phyloP scores from a whole-genome alignment of 2,113 vertebrate species.

The Dicerorhinus sumatrensis region DNA sequence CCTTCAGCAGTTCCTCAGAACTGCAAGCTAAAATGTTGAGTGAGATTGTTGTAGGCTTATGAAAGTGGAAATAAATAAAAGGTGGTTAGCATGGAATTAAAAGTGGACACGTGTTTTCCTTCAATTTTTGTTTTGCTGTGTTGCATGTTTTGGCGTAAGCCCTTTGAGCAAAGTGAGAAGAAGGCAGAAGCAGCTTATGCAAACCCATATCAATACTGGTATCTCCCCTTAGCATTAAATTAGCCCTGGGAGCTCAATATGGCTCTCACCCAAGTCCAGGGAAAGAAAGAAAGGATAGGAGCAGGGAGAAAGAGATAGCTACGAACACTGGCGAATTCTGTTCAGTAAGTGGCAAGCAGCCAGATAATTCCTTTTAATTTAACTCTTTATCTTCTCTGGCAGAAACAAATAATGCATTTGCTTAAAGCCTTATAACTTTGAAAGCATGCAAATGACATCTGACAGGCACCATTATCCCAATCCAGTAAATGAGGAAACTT shows the following conservation, averaged over 20 bases:
- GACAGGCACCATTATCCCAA: background rate
- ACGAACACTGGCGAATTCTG: constrained; percentile 67
- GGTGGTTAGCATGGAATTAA: constrained; percentile 30
- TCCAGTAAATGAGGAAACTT: background rate
- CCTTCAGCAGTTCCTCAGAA: constrained; percentile 73
- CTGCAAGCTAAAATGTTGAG: constrained; percentile 68
- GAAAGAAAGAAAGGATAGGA: constrained; percentile 41
- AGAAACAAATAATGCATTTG: constrained; percentile 62
- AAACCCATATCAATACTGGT: constrained; percentile 48
- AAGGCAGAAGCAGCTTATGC: constrained; percentile 26
- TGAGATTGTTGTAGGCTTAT: background rate
- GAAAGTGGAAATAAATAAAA: constrained; percentile 58
- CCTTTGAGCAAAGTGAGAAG: background rate
- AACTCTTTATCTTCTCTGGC: constrained; percentile 64
- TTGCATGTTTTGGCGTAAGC: constrained; percentile 46
- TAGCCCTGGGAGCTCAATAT: constrained; percentile 59
- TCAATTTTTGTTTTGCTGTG: background rate
- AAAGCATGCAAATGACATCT: background rate
- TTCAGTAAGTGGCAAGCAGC: constrained; percentile 58
- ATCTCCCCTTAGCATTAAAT: constrained; percentile 61
- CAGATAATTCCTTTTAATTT: constrained; percentile 70
- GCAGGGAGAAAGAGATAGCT: constrained; percentile 52
- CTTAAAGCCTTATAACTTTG: constrained; percentile 44
- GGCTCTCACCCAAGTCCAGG: constrained; percentile 66
- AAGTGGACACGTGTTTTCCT: constrained; percentile 3